These are phyloP conservation scores for Oreocharis arfaki DNA, from an alignment of 2,113 vertebrate genomes.

Conservation along the genomic window DNA sequence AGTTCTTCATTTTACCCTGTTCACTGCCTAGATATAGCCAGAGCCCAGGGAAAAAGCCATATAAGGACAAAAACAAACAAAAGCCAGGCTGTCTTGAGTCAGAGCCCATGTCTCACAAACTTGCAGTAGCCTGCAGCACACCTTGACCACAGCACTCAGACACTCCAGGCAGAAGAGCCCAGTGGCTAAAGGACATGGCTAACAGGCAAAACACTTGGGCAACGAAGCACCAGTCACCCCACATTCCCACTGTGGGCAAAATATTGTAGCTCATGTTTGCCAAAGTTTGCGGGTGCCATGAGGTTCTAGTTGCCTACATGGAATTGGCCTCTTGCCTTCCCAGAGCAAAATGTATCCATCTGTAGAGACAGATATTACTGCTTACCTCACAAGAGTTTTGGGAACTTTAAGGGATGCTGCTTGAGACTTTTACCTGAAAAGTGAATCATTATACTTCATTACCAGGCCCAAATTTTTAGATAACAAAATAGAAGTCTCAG, in stretches of 20 bases:
- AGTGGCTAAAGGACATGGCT: background rate
- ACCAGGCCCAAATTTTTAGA: background rate
- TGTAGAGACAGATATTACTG: background rate
- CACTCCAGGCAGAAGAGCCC: background rate
- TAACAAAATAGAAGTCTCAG: background rate
- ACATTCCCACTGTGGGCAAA: background rate
- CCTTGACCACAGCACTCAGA: background rate
- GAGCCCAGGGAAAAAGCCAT: background rate
- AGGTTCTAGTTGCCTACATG: background rate
- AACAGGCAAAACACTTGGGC: background rate
- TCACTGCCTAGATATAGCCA: background rate
- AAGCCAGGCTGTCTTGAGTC: background rate
- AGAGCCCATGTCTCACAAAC: background rate
- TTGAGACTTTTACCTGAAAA: background rate
- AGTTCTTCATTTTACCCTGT: background rate
- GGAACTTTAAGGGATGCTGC: background rate
- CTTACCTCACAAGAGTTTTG: background rate
- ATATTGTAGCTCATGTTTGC: fast-evolving
- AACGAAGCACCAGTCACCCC: background rate
- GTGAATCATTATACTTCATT: background rate
- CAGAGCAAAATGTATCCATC: background rate
- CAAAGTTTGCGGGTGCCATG: background rate
- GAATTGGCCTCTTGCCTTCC: background rate
- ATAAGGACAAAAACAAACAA: background rate
- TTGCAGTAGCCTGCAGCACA: background rate